Conservation (phyloP, 2,113 vertebrate genomes). For the Perca fluviatilis region DNA sequence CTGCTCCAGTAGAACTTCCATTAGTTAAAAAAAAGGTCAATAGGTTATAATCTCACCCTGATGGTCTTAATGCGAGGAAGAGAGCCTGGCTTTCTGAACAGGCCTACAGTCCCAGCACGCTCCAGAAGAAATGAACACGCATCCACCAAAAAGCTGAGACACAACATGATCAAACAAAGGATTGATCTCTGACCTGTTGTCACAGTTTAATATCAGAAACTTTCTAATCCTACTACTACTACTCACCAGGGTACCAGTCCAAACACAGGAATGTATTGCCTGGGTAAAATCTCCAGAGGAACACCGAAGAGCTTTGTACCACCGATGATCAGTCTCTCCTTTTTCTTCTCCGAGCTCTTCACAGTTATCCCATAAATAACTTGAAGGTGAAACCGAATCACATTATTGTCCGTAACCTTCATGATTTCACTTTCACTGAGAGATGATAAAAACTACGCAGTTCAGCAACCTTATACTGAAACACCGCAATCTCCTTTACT, state of each 20-base stretch:
- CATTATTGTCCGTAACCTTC: slow-evolving; percentile 67
- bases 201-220: not conserved
- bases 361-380: slow-evolving; percentile 85
- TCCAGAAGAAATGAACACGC: slow-evolving; percentile 88
- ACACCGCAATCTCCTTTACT: not conserved
- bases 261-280: slow-evolving; percentile 86
- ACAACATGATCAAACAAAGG: not conserved
- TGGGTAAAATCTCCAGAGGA: slow-evolving; percentile 83
- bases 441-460: not conserved
- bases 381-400: slow-evolving; percentile 86
- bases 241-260: slow-evolving; percentile 91
- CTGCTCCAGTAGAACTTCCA: not conserved
- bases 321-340: slow-evolving; percentile 50
- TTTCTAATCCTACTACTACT: not conserved
- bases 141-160: slow-evolving; percentile 89
- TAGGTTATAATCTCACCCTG: slow-evolving; percentile 82
- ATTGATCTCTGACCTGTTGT: not conserved
- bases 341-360: slow-evolving; percentile 76
- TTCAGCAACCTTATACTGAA: not conserved
- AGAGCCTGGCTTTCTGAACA: slow-evolving; percentile 95
- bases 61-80: slow-evolving; percentile 90
- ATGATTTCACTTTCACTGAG: slow-evolving; percentile 24
- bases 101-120: slow-evolving; percentile 88
- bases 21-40: not conserved
- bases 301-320: slow-evolving; percentile 87